Evolutionary conservation across 2,888 invertebrate genomes (phyloP), one percentile per base, ranked within the genome.

Genomic region (Euplexia lucipara): DNA sequence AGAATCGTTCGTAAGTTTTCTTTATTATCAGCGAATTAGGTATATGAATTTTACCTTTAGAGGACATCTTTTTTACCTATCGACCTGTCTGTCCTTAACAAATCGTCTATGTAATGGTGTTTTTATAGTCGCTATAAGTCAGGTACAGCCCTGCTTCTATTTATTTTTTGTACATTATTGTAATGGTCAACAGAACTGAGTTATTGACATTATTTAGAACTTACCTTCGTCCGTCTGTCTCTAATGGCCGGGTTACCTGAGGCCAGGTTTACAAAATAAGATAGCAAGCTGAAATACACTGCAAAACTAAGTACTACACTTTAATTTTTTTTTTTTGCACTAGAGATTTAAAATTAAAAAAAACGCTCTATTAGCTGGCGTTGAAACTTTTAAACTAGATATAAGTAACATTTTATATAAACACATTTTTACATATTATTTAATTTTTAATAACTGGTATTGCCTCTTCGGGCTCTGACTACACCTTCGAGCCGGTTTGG

Each of bases 101-200:
- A 54, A 49, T 53, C 35, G 35, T 49, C 34, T 26, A 16, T 7
- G 48, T 67, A 62, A 67, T 51, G 45, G 66, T 42, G 20, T 18
- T 48, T 64, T 68, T 68, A 64, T 64, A 44, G 52, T 14, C 65
- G 30, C 37, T 54, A 62, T 65, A 41, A 60, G 18, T 65, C 59
- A 59, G 44, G n/a, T 20, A 34, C 54, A 14, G 26, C 54, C 39
- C 37, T 26, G 16, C 26, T 14, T 22, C 20, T 66, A 41, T 62
- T 49, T 45, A 48, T 58, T 62, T 66, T 48, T 61, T 62, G 53
- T 58, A n/a, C 53, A 58, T 67, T 58, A 48, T 53, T 53, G 34
- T 58, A 70, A 67, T 58, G 53, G 57, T 4, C 20, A 39, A 20
- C 60, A 39, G 39, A 60, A 54, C 30, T 58, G 41, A 67, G 39